Conservation (phyloP, 2,888 invertebrate genomes). For the Hirtodrosophila histrioides region DNA sequence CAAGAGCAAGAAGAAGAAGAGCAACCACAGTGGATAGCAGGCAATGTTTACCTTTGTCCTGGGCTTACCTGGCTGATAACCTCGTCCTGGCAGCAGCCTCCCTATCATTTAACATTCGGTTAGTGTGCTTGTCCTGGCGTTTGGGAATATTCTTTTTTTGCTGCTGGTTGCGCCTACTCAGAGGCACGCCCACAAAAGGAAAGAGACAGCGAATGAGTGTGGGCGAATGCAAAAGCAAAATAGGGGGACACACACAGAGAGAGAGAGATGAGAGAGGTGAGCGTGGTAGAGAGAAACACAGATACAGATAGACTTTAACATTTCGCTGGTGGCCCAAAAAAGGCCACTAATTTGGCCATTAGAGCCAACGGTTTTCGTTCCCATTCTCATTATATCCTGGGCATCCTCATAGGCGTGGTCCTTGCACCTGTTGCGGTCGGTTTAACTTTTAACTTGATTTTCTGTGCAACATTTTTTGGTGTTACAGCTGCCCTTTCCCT, state of each 20-base stretch:
- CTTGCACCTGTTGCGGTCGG: conserved; percentile 68
- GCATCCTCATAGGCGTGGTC: neutral
- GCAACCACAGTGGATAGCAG: conserved; percentile 20
- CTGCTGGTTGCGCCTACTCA: conserved; percentile 3
- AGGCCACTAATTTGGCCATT: conserved; percentile 73
- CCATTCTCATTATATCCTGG: conserved; percentile 1
- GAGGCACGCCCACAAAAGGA: neutral
- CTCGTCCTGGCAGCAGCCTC: neutral
- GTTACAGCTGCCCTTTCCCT: neutral
- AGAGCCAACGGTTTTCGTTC: conserved; percentile 43
- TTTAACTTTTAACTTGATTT: conserved; percentile 65
- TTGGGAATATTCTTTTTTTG: neutral
- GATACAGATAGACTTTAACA: conserved; percentile 21
- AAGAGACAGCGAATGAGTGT: too few species aligned
- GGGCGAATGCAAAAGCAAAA: too few species aligned
- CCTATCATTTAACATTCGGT: conserved; percentile 31
- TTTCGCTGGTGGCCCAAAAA: conserved; percentile 37
- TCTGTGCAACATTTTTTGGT: conserved; percentile 9
- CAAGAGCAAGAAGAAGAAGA: too few species aligned
- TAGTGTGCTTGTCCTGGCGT: conserved; percentile 15
- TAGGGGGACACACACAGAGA: neutral
- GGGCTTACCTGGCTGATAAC: conserved; percentile 9
- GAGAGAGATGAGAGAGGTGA: neutral
- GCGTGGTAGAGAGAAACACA: neutral
- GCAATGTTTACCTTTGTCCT: conserved; percentile 35